phyloP scores from a whole-genome alignment of 2,888 invertebrate species.

The Lomographa bimaculata region DNA sequence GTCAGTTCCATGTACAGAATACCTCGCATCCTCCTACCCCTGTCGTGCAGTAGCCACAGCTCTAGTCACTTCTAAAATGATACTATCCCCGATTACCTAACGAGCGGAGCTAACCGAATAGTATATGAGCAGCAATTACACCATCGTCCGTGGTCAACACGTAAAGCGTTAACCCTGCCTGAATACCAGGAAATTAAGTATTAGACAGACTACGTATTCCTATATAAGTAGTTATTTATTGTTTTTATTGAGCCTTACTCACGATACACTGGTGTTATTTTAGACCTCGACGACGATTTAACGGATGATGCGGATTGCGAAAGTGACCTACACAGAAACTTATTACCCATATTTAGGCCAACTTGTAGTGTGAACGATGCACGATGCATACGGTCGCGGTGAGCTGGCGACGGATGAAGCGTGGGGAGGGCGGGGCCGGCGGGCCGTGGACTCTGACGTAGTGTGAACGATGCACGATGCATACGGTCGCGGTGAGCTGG shows the following conservation, averaged over 20 bases:
- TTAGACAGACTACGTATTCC: conserved; percentile 39
- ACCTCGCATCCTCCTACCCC: conserved; percentile 5
- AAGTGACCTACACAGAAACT: conserved; percentile 40
- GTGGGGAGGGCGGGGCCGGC: neutral
- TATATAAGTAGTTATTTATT: conserved; percentile 47
- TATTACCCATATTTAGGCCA: conserved; percentile 59
- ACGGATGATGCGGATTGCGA: conserved; percentile 36
- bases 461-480: conserved; percentile 37
- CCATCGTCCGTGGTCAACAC: conserved; percentile 31
- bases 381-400: conserved; percentile 27
- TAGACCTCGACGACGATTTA: conserved; percentile 38
- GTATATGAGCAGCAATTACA: conserved; percentile 31
- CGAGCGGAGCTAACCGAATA: conserved; percentile 30
- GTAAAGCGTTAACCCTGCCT: conserved; percentile 36
- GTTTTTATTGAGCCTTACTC: conserved; percentile 49
- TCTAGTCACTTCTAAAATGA: conserved; percentile 3
- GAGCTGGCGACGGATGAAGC: conserved; percentile 2
- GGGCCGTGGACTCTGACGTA: too few relatives aligned
- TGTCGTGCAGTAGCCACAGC: conserved; percentile 1
- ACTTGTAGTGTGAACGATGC: conserved; percentile 40
- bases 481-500: conserved; percentile 10
- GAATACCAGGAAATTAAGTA: conserved; percentile 33
- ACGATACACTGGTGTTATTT: conserved; percentile 44
- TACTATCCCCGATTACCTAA: conserved; percentile 6
- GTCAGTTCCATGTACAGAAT: neutral